phyloP scores from a whole-genome alignment of 2,888 invertebrate species.

The Limnephilus lunatus region DNA sequence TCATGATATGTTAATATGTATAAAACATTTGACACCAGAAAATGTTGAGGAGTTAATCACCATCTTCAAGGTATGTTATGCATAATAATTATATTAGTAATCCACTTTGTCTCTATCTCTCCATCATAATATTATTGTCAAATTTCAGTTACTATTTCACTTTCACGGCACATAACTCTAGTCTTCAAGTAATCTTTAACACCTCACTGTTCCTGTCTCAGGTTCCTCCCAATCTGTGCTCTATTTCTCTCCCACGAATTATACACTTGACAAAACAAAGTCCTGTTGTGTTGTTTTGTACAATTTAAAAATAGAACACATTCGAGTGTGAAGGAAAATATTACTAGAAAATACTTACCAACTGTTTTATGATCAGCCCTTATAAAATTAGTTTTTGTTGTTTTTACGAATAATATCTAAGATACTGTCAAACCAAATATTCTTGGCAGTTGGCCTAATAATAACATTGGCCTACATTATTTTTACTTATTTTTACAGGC shows the following conservation, averaged over 20 bases:
- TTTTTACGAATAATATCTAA: background rate
- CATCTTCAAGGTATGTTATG: slow-evolving; percentile 56
- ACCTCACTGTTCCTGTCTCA: background rate
- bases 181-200: background rate
- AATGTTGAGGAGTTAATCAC: slow-evolving; percentile 49
- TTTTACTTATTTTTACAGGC: slow-evolving; percentile 58
- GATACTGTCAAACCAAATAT: background rate
- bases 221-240: too few species aligned
- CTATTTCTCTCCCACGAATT: background rate
- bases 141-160: background rate
- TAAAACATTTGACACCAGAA: slow-evolving; percentile 49
- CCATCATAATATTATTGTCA: background rate
- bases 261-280: background rate
- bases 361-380: background rate
- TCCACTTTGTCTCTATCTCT: background rate
- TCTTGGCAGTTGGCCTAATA: background rate
- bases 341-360: background rate
- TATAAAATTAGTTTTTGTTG: background rate
- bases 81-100: background rate
- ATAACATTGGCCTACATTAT: background rate
- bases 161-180: background rate
- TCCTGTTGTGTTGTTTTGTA: background rate
- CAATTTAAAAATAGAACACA: background rate
- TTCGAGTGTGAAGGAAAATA: background rate
- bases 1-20: slow-evolving; percentile 46